Conservation (phyloP, 2,797 vertebrate genomes). For the Urophycis tenuis region DNA sequence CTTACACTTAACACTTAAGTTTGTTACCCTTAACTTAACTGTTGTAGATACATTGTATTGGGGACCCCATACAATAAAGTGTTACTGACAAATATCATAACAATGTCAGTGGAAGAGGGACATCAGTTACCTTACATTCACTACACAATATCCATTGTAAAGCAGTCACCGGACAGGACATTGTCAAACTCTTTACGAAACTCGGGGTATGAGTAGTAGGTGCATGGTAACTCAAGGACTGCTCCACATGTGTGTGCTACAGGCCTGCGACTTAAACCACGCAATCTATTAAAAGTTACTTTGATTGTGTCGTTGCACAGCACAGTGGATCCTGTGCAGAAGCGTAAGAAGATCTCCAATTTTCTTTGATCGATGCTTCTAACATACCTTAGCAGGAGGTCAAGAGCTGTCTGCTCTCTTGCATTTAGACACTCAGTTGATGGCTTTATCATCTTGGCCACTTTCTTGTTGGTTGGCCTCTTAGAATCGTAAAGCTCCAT, state of each 20-base stretch:
- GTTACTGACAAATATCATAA: background rate
- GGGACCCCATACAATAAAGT: too few species aligned
- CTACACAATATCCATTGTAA: slow-evolving; percentile 29
- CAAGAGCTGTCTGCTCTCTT: slow-evolving; percentile 21
- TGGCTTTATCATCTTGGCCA: slow-evolving; percentile 28
- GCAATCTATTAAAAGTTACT: slow-evolving; percentile 23
- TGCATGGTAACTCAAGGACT: slow-evolving; percentile 35
- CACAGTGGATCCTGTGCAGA: slow-evolving; percentile 36
- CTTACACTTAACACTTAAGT: too few species aligned
- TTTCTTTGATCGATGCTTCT: slow-evolving; percentile 32
- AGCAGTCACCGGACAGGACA: slow-evolving; percentile 21
- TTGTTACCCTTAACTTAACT: too few species aligned
- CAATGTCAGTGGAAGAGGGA: background rate
- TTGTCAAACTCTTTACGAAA: slow-evolving; percentile 20
- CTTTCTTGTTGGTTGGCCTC: slow-evolving; percentile 25
- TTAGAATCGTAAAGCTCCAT: slow-evolving; percentile 20
- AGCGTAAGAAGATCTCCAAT: slow-evolving; percentile 27
- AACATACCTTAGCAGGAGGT: slow-evolving; percentile 18
- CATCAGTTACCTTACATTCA: background rate
- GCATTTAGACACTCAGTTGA: background rate
- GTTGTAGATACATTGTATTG: too few species aligned
- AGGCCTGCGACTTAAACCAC: slow-evolving; percentile 33
- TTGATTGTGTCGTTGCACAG: slow-evolving; percentile 25
- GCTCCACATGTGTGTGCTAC: slow-evolving; percentile 34
- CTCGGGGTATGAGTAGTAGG: slow-evolving; percentile 20